A percentile compares a stretch with the other conserved stretches of the same genome.
Evolutionary conservation across 2,113 vertebrate genomes (phyloP).

Genomic region (Trochalopteron elliotii): DNA sequence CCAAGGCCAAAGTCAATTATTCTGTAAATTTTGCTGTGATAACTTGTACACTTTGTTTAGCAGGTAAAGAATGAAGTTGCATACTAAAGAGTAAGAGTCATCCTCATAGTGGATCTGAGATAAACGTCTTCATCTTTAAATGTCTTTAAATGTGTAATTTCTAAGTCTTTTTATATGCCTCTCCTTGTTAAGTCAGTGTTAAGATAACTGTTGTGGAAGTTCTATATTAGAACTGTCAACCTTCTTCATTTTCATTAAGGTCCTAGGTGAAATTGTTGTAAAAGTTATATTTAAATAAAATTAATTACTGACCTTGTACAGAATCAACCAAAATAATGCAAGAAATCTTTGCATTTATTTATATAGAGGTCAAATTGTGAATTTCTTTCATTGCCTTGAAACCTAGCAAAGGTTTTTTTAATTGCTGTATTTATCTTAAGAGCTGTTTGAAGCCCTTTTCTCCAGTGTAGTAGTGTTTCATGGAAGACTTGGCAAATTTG

Average conservation of each 20-base stretch:
- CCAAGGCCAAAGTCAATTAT: conserved; percentile 3
- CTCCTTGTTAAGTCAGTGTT: conserved; percentile 13
- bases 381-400: conserved; percentile 1
- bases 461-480: not conserved
- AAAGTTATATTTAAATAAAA: conserved; percentile 61
- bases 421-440: not conserved
- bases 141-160: conserved; percentile 6
- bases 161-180: conserved; percentile 33
- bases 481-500: not conserved
- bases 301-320: conserved; percentile 36
- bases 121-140: not conserved
- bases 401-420: not conserved
- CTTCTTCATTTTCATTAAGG: conserved; percentile 22
- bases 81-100: not conserved
- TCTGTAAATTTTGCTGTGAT: conserved; percentile 65
- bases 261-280: not conserved
- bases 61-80: conserved; percentile 14
- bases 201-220: conserved; percentile 25
- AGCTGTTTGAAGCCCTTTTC: not conserved
- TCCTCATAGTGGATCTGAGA: conserved; percentile 15
- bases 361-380: not conserved
- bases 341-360: conserved; percentile 46
- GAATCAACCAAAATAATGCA: conserved; percentile 42
- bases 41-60: conserved; percentile 35
- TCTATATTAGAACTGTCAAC: conserved; percentile 65